Base-by-base conservation (phyloP, 2,797 vertebrate species). In the Peromyscus nudipes region DNA sequence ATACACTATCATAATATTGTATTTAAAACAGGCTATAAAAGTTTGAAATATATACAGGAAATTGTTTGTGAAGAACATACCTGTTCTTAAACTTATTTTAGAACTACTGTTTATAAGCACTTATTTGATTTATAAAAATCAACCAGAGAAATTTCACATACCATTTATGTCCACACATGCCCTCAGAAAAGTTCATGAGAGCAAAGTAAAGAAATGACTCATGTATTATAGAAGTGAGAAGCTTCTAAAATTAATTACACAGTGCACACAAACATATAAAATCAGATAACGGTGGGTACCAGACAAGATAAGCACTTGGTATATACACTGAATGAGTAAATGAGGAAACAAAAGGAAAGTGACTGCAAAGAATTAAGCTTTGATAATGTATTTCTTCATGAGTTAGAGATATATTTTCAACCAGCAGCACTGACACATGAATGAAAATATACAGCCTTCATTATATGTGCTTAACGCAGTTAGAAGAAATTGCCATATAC, bases 221-320 rank as follows among this genome's bases (percentile, higher is more conserved):
- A 85, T 92, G 81, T 71, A 91, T 93, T 69, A 92, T 8, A 90
- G 46, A 98, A 97, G 97, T 83, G 23, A 96, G 89, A 97, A 91
- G 40, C 92, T 88, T 76, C 23, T 52, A 69, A 69, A 91, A 87
- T 65, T 92, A 91, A 94, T 67, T 90, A 92, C 49, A 81, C 21
- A 95, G n/a, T 64, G 55, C 55, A 90, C 23, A 96, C 25, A 92
- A 86, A 96, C 76, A 97, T 40, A 91, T 12, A 92, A 92, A 91
- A 94, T 69, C 57, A 95, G 27, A 31, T 52, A 90, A 60, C 43
- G 17, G 67, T 52, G 84, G 34, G 55, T 84, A 55, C 60, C 49
- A 92, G 82, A 96, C 89, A 97, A 90, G n/a, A 81, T 89, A 84
- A 86, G 31, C 23, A 91, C 23, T 88, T 52, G 16, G 37, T 87